Evolutionary conservation across 2,888 invertebrate genomes (phyloP), one percentile per base, ranked within the genome.

Genomic region (Stenoptilia bipunctidactyla): DNA sequence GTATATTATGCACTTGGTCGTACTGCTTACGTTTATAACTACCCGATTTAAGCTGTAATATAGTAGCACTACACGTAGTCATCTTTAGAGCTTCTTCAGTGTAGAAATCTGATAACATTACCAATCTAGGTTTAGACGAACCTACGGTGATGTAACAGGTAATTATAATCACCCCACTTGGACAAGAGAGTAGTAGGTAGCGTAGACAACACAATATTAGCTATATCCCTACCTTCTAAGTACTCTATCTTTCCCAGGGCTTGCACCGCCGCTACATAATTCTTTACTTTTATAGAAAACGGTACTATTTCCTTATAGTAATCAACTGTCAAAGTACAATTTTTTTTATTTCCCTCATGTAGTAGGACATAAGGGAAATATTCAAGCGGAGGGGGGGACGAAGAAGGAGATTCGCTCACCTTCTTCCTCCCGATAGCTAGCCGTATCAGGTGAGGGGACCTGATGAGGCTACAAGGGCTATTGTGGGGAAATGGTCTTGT

Each of bases 161-260:
- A 45, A 25, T 40, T 39, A 30, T 47, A 50, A 27, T 50, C 48
- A 2, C 45, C 13, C 47, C 50, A 50, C 38, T 47, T 50, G 9
- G 46, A 34, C 1, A 48, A 9, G n/a, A 15, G 41, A 9, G 15
- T n/a, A 5, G 41, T 34, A 15, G 41, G 41, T 8, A 39, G 12
- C 34, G 40, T 41, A 15, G 40, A 36, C 13, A 41, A 14, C 13
- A 44, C 33, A 15, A 25, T 44, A n/a, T 25, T 15, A 8, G 30
- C 14, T 12, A 40, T 3, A 25, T 36, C 9, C 1, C 15, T n/a
- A 9, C 38, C 38, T 20, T 34, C 30, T 10, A 44, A 34, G 27
- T 35, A 41, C 15, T 40, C 41, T n/a, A 37, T 15, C 3, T 36
- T 35, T 6, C 25, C 4, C 5, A 37, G 8, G 10, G 36, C 39